Percentiles rank a stretch among this genome's conserved stretches.
Conservation (phyloP, 2,888 invertebrate genomes). For the Mongoloraphidia duomilia region DNA sequence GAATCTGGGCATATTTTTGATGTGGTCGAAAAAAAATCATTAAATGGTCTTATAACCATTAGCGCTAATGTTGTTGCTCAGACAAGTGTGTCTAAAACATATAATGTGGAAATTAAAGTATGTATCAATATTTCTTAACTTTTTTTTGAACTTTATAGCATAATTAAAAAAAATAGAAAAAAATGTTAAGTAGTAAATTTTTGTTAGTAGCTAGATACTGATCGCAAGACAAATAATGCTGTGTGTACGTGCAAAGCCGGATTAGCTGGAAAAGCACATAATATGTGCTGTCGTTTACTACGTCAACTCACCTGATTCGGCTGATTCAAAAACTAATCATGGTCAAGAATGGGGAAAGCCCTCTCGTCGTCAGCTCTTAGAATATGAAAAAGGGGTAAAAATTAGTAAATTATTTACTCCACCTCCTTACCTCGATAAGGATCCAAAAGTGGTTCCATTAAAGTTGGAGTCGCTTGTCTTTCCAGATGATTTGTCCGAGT, state of each 20-base stretch:
- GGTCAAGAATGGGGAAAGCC: no score
- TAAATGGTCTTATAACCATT: conserved; percentile 5
- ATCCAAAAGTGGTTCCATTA: not conserved
- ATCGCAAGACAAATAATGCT: not conserved
- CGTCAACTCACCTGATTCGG: not conserved
- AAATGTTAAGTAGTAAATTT: not conserved
- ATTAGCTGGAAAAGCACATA: not conserved
- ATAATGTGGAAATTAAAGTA: conserved; percentile 9
- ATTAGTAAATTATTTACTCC: not conserved
- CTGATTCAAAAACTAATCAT: not conserved
- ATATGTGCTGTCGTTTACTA: not conserved
- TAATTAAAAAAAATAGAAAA: not conserved
- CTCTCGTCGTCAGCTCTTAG: not conserved
- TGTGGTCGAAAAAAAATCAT: no score
- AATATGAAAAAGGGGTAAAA: not conserved
- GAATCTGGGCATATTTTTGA: no score
- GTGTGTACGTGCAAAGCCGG: not conserved
- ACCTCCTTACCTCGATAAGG: not conserved
- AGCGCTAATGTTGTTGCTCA: conserved; percentile 5
- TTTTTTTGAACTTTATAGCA: not conserved
- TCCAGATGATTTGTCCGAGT: conserved; percentile 1
- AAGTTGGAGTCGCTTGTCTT: not conserved
- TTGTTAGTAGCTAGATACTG: not conserved
- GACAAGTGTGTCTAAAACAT: conserved; percentile 5
- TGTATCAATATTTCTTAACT: conserved; percentile 1